Percentiles rank a stretch among this genome's conserved stretches.
Conservation (phyloP, 2,113 vertebrate genomes). For the Casuarius casuarius region DNA sequence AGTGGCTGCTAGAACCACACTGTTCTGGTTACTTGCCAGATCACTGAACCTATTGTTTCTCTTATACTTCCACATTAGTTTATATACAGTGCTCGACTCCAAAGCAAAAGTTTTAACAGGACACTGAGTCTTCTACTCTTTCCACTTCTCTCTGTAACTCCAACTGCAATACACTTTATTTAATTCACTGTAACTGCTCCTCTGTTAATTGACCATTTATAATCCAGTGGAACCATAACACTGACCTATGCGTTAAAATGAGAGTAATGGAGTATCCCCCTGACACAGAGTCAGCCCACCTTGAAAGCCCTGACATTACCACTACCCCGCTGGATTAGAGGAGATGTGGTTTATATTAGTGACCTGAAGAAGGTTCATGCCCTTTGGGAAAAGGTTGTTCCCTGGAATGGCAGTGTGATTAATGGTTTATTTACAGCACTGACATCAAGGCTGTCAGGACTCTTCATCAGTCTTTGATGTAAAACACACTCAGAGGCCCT, state of each 20-base stretch:
- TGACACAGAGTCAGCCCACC: constrained; percentile 57
- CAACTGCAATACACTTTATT: not conserved
- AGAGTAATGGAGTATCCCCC: constrained; percentile 63
- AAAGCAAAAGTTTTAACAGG: not conserved
- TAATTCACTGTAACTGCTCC: constrained; percentile 14
- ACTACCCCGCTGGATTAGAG: constrained; percentile 43
- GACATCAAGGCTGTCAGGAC: constrained; percentile 82
- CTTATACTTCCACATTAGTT: not conserved
- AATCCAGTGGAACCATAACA: constrained; percentile 48
- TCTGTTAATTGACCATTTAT: constrained; percentile 55
- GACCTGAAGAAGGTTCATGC: constrained; percentile 83
- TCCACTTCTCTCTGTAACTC: not conserved
- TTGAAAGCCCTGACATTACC: constrained; percentile 50
- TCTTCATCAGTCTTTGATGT: constrained; percentile 84
- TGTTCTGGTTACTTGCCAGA: not conserved
- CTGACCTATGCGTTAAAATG: constrained; percentile 55
- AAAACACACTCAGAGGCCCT: constrained; percentile 82
- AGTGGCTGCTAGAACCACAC: not conserved
- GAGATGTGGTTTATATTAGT: constrained; percentile 87
- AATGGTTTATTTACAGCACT: constrained; percentile 87
- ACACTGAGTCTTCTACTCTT: not conserved
- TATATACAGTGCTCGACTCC: not conserved
- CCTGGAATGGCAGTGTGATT: constrained; percentile 81
- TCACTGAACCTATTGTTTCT: not conserved
- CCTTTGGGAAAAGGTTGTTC: constrained; percentile 79